These are phyloP conservation scores for Probaryconus sp. DNA, from an alignment of 1,140 invertebrate genomes.

Conservation along the genomic window DNA sequence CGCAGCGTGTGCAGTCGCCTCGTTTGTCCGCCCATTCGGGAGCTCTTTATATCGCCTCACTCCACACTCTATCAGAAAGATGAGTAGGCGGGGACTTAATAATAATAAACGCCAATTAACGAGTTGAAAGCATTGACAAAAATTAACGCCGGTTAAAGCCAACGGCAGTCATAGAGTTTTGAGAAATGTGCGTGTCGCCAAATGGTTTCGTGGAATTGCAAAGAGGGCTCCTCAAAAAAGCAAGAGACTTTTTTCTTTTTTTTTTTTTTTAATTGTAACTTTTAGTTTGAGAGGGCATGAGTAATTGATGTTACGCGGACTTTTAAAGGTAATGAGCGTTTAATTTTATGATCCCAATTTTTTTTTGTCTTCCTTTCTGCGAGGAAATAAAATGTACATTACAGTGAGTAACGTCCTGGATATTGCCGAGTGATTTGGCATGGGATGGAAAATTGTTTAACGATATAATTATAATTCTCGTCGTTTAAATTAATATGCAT, in stretches of 20 bases:
- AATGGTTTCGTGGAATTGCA: conserved; percentile 8
- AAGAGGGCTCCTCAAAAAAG: conserved; percentile 27
- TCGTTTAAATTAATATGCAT: too few species aligned
- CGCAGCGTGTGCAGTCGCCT: conserved; percentile 2
- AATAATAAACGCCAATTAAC: conserved; percentile 74
- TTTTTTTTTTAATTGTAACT: conserved; percentile 17
- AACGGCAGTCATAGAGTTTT: conserved; percentile 27
- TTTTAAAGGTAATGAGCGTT: conserved; percentile 19
- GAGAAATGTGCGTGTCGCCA: conserved; percentile 15
- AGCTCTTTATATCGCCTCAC: conserved; percentile 63
- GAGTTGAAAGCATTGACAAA: conserved; percentile 23
- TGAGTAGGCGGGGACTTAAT: conserved; percentile 69
- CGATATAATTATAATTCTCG: too few species aligned
- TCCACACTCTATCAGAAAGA: conserved; percentile 45
- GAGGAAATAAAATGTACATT: too few species aligned
- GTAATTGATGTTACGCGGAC: conserved; percentile 26
- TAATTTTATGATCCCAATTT: conserved; percentile 16
- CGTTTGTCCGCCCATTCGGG: conserved; percentile 47
- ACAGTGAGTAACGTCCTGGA: too few species aligned
- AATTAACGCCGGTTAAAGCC: conserved; percentile 27
- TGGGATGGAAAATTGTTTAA: too few species aligned
- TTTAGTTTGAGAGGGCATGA: conserved; percentile 17
- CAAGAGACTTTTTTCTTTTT: too few species aligned
- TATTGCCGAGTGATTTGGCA: too few species aligned
- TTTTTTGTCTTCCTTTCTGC: too few species aligned